Conservation (phyloP, 2,797 vertebrate genomes). For the Coregonus sp. region DNA sequence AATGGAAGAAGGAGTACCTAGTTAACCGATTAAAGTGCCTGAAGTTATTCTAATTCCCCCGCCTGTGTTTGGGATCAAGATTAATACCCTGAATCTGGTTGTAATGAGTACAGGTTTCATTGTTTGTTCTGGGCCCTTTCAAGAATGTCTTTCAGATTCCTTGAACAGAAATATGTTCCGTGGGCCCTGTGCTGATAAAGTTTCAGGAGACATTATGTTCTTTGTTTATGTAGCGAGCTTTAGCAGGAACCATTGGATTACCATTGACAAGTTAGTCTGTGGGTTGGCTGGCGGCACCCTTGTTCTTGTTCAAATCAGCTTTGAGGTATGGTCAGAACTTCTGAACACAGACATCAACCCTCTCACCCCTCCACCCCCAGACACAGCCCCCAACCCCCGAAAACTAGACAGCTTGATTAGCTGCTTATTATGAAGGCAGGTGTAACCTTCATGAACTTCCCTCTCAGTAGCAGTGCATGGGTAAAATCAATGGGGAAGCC, state of each 20-base stretch:
- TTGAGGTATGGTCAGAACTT: constrained; percentile 26
- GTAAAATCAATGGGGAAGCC: no score
- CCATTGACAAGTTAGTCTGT: constrained; percentile 43
- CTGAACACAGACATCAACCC: constrained; percentile 15
- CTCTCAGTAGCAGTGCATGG: no score
- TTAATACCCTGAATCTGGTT: constrained; percentile 41
- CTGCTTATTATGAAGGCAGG: not conserved
- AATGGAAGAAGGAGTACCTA: constrained; percentile 16
- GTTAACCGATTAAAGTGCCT: constrained; percentile 38
- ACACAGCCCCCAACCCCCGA: not conserved
- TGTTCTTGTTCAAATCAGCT: constrained; percentile 30
- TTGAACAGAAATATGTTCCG: constrained; percentile 24
- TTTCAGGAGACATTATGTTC: constrained; percentile 24
- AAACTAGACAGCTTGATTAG: constrained; percentile 25
- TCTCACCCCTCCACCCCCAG: no score
- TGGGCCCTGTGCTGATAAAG: constrained; percentile 21
- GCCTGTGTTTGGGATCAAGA: constrained; percentile 30
- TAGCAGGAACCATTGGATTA: constrained; percentile 23
- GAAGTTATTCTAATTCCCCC: constrained; percentile 32
- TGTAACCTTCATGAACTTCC: no score
- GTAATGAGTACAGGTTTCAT: constrained; percentile 29
- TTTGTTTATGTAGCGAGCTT: constrained; percentile 40
- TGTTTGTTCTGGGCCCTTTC: constrained; percentile 49
- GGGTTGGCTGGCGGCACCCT: constrained; percentile 35
- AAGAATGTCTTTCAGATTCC: constrained; percentile 27